Percentiles rank a stretch among this genome's conserved stretches.
These are phyloP conservation scores for Hippocampus kuda DNA, from an alignment of 2,797 vertebrate species.

Conservation along the genomic window DNA sequence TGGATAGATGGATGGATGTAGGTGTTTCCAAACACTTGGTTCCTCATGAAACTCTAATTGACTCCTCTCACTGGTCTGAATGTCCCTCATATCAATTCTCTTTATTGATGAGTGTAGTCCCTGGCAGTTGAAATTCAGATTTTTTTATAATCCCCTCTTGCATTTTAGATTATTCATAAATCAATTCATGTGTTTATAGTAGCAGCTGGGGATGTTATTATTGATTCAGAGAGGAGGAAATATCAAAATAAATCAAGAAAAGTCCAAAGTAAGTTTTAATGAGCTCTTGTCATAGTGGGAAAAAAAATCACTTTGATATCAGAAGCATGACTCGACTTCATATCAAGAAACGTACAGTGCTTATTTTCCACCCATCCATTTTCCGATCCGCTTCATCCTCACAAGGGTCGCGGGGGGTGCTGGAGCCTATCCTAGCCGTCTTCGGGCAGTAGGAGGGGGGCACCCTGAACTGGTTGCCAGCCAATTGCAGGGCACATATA, in stretches of 20 bases:
- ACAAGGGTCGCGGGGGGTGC: too few relatives aligned
- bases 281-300: background rate
- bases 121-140: constrained; percentile 36
- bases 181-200: constrained; percentile 48
- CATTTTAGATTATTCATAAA: constrained; percentile 51
- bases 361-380: background rate
- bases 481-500: too few relatives aligned
- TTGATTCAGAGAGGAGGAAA: constrained; percentile 24
- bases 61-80: constrained; percentile 44
- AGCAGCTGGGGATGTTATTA: constrained; percentile 36
- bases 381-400: too few relatives aligned
- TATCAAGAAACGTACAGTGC: background rate
- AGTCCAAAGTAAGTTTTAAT: constrained; percentile 29
- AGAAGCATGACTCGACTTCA: constrained; percentile 9
- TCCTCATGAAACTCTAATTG: constrained; percentile 56
- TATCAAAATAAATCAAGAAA: constrained; percentile 27
- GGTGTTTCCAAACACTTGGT: constrained; percentile 57
- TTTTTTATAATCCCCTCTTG: constrained; percentile 13
- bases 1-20: constrained; percentile 13
- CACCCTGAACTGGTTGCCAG: too few relatives aligned
- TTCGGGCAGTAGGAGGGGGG: too few relatives aligned
- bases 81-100: constrained; percentile 48
- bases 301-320: background rate
- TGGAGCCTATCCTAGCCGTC: too few relatives aligned
- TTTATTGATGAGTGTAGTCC: constrained; percentile 47